Conservation (phyloP, 2,113 vertebrate genomes). For the Actenoides lindsayi region DNA sequence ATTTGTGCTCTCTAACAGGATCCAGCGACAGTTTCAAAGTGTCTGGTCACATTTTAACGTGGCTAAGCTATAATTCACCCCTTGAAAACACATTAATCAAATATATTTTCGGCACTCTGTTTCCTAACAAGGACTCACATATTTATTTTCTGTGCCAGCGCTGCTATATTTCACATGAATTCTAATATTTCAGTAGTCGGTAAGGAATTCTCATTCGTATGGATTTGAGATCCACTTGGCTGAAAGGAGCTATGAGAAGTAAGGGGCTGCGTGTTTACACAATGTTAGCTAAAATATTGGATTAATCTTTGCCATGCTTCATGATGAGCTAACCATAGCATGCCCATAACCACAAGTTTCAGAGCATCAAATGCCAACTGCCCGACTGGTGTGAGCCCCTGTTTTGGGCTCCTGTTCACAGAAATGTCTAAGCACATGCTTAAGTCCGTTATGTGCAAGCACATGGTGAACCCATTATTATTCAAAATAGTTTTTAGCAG, state of each 20-base stretch:
- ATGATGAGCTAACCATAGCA: background rate
- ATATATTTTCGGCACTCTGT: constrained; percentile 20
- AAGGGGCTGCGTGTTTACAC: background rate
- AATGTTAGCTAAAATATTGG: background rate
- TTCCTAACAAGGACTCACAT: constrained; percentile 19
- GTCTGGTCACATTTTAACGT: constrained; percentile 40
- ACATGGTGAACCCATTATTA: background rate
- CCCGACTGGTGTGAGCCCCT: accelerated
- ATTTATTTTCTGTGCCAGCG: constrained; percentile 32
- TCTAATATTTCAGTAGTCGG: constrained; percentile 13
- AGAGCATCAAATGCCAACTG: background rate
- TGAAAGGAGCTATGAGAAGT: background rate
- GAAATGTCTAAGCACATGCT: background rate
- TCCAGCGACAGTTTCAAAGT: background rate
- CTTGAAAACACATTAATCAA: constrained; percentile 33
- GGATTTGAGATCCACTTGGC: background rate
- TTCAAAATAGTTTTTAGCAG: background rate
- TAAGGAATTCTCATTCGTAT: background rate
- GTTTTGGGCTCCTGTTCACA: background rate
- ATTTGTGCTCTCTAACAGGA: background rate
- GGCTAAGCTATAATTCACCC: background rate
- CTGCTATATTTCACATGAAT: constrained; percentile 43
- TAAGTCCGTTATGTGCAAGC: background rate
- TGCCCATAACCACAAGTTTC: background rate
- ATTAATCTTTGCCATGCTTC: background rate